Conservation (phyloP, 2,797 vertebrate genomes). For the Phyllotis vaccarum region DNA sequence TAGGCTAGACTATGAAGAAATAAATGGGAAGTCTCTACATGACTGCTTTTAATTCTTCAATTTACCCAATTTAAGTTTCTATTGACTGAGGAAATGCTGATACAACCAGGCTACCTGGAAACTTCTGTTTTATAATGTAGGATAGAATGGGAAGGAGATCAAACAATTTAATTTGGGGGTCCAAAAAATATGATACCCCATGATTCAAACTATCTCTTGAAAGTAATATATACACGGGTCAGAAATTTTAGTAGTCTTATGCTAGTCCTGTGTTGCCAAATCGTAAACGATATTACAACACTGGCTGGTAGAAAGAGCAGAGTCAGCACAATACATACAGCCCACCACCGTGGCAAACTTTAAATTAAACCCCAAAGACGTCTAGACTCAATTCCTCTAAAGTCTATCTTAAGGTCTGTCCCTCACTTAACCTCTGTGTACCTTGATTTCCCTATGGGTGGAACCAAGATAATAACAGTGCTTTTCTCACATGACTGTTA, state of each 20-base stretch:
- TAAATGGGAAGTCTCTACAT: not conserved
- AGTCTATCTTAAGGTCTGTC: not conserved
- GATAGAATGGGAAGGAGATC: not conserved
- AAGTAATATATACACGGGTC: not conserved
- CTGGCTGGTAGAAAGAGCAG: not conserved
- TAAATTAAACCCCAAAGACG: too few relatives aligned
- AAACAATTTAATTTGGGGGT: not conserved
- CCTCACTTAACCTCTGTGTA: not conserved
- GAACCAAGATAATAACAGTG: not conserved
- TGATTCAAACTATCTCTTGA: not conserved
- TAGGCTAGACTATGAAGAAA: not conserved
- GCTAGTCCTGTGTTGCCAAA: too few relatives aligned
- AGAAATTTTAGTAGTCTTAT: not conserved
- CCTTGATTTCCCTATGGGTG: not conserved
- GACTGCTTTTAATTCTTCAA: not conserved
- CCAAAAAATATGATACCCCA: not conserved
- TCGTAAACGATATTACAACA: not conserved
- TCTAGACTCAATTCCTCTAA: not conserved
- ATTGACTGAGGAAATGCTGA: not conserved
- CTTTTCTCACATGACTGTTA: not conserved
- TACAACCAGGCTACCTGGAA: not conserved
- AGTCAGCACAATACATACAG: not conserved
- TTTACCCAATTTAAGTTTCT: not conserved
- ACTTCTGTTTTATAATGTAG: not conserved
- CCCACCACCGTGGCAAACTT: not conserved